Base-by-base conservation (phyloP, 2,888 invertebrate genomes). In the Cataglyphis livida region DNA sequence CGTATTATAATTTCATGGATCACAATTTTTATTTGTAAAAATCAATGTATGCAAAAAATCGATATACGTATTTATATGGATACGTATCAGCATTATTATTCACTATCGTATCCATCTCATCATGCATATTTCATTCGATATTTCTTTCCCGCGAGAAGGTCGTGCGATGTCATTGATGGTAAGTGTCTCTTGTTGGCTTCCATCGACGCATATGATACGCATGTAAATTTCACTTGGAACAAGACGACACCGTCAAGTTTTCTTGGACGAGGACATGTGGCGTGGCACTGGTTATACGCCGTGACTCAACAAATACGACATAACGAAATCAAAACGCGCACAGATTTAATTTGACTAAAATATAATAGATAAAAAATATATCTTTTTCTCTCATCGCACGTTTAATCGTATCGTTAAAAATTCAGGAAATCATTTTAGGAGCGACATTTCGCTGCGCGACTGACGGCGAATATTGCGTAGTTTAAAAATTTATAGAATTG, bases 101-200 rank as follows among this genome's bases (percentile, higher is more conserved):
- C 12, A 59, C 3, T 71, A 38, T 38, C 3, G 12, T 28, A 12
- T 10, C 28, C 38, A 61, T 73, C 25, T 12, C 18, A 12, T 73
- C 59, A 25, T 59, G 61, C 59, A 85, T 84, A 84, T 79, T 83
- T 88, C 79, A 88, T 87, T 48, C 61, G 18, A 59, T 64, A 84
- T 85, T 86, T 84, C 83, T 86, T 71, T 76, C 79, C 70, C 32
- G 74, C 68, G 82, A 82, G 62, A 79, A 87, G 84, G 70, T 83
- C 82, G 83, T 84, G 76, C 81, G 82, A 85, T 78, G 85, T 88
- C 86, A 88, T 84, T 88, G 86, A 85, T 86, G 84, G 70, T 88
- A 84, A 88, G 82, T 86, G 79, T 82, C 76, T 66, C 28, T 81
- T 64, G 83, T 41, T 59, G 59, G 66, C 82, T 85, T 83, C 81